Conservation (phyloP, 2,888 invertebrate genomes). For the Phyllotreta cruciferae region DNA sequence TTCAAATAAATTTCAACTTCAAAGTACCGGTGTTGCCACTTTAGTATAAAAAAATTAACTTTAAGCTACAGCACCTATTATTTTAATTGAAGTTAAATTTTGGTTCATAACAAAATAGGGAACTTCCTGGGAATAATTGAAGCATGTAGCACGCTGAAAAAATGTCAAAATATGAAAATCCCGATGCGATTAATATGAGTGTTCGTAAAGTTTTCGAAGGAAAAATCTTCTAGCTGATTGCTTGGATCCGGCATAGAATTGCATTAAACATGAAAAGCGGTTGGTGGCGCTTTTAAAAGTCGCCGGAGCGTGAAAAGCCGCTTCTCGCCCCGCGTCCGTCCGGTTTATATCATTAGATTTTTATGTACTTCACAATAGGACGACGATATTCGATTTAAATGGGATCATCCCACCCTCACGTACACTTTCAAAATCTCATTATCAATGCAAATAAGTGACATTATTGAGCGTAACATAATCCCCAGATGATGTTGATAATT, state of each 20-base stretch:
- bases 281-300: slow-evolving; percentile 54
- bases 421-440: neutral
- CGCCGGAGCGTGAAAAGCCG: slow-evolving; percentile 55
- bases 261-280: slow-evolving; percentile 60
- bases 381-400: no score
- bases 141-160: no score
- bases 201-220: slow-evolving; percentile 19
- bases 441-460: neutral
- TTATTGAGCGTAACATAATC: no score
- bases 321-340: slow-evolving; percentile 28
- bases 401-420: no score
- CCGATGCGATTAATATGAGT: slow-evolving; percentile 17
- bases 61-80: neutral
- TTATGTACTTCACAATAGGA: slow-evolving; percentile 4
- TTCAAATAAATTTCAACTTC: neutral
- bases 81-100: no score
- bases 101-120: no score
- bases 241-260: slow-evolving; percentile 49
- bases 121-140: no score
- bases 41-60: neutral
- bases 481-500: no score
- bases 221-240: slow-evolving; percentile 52
- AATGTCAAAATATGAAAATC: neutral
- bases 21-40: no score
- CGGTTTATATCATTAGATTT: slow-evolving; percentile 16